Evolutionary conservation across 2,797 vertebrate species (phyloP).

Genomic region (Prionace glauca): DNA sequence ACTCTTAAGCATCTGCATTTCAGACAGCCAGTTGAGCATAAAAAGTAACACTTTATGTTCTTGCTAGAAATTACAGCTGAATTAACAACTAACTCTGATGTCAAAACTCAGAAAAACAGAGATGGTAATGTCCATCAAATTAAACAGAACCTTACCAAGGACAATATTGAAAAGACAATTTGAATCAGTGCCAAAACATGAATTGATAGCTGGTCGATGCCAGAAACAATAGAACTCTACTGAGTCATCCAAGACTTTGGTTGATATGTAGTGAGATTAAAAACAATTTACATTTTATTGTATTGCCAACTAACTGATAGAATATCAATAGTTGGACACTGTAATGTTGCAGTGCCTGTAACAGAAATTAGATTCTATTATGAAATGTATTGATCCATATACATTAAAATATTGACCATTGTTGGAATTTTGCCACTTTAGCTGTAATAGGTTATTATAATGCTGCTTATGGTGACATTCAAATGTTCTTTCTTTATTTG

Average conservation of each 20-base stretch:
- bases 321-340: background rate
- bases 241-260: background rate
- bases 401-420: background rate
- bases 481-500: background rate
- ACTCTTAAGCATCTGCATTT: background rate
- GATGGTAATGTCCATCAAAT: background rate
- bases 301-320: background rate
- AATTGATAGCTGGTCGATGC: background rate
- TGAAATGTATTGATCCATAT: background rate
- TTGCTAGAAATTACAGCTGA: background rate
- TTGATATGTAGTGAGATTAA: background rate
- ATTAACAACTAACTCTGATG: background rate
- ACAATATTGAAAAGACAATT: background rate
- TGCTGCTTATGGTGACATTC: background rate
- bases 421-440: background rate
- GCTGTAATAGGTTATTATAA: background rate
- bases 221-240: background rate
- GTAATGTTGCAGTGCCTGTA: background rate
- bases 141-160: background rate
- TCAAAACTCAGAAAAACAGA: background rate
- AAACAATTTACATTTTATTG: background rate
- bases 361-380: background rate
- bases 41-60: background rate
- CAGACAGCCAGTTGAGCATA: background rate
- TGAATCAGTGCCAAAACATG: background rate